A percentile compares a stretch with the other conserved stretches of the same genome.
phyloP scores from a whole-genome alignment of 2,113 vertebrate species.

The Cathartes aura region DNA sequence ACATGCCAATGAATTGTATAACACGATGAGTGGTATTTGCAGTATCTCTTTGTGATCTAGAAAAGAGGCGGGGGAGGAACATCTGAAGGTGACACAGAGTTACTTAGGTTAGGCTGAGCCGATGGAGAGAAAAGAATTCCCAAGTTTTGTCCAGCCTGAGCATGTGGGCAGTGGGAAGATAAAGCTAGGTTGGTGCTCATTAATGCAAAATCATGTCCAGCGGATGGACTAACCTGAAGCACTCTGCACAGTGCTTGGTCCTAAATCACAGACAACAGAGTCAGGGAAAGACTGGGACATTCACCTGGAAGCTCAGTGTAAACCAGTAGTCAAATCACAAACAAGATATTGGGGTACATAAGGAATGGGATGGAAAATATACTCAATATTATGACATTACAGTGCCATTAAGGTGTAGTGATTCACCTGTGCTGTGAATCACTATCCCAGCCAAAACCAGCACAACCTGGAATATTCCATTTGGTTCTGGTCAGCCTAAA shows the following conservation, averaged over 20 bases:
- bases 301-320: neutral
- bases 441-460: too few relatives aligned
- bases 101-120: neutral
- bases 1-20: neutral
- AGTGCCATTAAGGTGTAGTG: neutral
- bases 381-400: neutral
- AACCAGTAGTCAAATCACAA: neutral
- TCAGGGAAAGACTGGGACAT: neutral
- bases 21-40: neutral
- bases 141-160: neutral
- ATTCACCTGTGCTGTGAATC: neutral
- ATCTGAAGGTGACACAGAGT: neutral
- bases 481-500: neutral
- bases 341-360: neutral
- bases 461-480: neutral
- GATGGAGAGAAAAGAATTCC: neutral
- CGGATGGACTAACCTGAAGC: neutral
- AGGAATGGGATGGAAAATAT: neutral
- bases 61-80: neutral
- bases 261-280: neutral
- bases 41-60: neutral
- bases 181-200: neutral
- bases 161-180: neutral
- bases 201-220: neutral
- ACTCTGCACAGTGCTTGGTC: neutral